Percentiles rank a stretch among this genome's conserved stretches.
phyloP scores from a whole-genome alignment of 2,888 invertebrate species.

The Coelinius sp. region DNA sequence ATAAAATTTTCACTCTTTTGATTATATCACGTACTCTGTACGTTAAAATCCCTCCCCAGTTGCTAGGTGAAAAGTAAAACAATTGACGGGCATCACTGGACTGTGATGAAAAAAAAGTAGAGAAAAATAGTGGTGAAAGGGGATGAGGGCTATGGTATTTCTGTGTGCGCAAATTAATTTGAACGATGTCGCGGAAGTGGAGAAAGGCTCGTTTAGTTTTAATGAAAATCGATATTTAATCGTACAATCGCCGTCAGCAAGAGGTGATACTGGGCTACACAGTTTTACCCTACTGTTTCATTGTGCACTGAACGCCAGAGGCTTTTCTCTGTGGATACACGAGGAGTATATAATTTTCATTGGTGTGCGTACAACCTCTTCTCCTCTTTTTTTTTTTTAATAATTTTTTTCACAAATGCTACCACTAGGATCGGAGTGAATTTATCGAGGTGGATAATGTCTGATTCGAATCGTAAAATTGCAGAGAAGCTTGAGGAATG shows the following conservation, averaged over 20 bases:
- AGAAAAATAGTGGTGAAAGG: neutral
- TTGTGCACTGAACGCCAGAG: neutral
- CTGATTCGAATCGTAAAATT: conserved; percentile 49
- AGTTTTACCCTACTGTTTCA: neutral
- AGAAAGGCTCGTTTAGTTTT: conserved; percentile 46
- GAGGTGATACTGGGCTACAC: neutral
- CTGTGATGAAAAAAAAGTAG: neutral
- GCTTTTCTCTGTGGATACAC: conserved; percentile 7
- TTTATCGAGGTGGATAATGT: conserved; percentile 50
- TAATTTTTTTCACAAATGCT: conserved; percentile 38
- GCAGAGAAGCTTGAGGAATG: neutral
- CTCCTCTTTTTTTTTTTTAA: conserved; percentile 36
- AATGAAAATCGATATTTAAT: conserved; percentile 49
- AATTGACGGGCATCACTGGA: conserved; percentile 5
- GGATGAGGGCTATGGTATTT: neutral
- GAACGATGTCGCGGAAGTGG: conserved; percentile 28
- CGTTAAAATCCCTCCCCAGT: neutral
- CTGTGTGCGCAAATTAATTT: conserved; percentile 33
- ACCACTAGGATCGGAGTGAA: conserved; percentile 36
- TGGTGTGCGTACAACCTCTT: conserved; percentile 22
- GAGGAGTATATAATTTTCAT: conserved; percentile 29
- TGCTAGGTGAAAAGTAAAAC: conserved; percentile 25
- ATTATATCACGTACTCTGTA: conserved; percentile 15
- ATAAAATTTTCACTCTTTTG: conserved; percentile 10
- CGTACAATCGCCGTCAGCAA: conserved; percentile 33